A percentile compares a stretch with the other conserved stretches of the same genome.
These are phyloP conservation scores for Gorsachius magnificus DNA, from an alignment of 2,797 vertebrate genomes.

Conservation along the genomic window DNA sequence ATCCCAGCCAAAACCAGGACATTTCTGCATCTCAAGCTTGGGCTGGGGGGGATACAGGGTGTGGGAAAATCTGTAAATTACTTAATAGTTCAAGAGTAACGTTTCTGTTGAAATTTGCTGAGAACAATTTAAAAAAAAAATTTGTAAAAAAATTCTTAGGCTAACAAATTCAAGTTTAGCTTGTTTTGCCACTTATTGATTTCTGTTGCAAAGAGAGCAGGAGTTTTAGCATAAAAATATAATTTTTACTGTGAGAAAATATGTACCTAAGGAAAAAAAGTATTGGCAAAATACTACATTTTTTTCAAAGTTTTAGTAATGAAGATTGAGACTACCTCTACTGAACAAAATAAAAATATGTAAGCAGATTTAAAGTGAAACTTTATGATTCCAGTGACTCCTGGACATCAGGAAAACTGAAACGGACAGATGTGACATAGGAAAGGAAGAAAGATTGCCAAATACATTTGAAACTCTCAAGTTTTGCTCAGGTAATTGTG, in stretches of 20 bases:
- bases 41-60: too few species aligned
- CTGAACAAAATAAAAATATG: background rate
- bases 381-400: background rate
- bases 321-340: background rate
- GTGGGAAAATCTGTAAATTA: background rate
- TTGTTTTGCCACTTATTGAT: background rate
- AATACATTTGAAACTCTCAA: background rate
- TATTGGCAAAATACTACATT: background rate
- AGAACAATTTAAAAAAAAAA: background rate
- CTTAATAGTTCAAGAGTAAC: background rate
- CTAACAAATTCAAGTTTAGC: background rate
- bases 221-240: background rate
- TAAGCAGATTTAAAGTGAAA: background rate
- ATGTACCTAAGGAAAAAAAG: background rate
- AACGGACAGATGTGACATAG: background rate
- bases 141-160: background rate
- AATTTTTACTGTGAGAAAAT: background rate
- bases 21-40: background rate
- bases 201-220: background rate
- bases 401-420: background rate
- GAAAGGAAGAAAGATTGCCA: background rate
- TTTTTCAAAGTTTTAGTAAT: background rate
- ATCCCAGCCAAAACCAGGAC: too few species aligned
- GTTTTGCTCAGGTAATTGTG: conserved; percentile 18
- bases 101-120: background rate